Evolutionary conservation across 2,113 vertebrate species (phyloP).

Genomic region (Pelmatolapia mariae): DNA sequence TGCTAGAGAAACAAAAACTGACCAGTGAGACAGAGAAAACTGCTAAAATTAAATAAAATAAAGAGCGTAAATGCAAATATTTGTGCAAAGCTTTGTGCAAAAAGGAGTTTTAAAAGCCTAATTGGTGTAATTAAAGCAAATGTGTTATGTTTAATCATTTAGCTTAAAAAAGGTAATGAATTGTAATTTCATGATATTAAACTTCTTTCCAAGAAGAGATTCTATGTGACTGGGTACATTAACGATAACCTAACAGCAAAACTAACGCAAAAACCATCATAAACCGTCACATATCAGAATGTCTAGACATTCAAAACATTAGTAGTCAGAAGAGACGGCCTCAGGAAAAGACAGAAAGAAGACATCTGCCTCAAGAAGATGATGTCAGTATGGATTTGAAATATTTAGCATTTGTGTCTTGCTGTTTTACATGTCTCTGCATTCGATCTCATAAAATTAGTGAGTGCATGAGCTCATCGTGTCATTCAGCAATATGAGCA

Average conservation of each 20-base stretch:
- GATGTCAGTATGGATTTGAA: neutral
- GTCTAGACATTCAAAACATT: neutral
- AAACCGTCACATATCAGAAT: fast-evolving
- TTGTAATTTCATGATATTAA: neutral
- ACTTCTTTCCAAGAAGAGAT: neutral
- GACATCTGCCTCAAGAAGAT: neutral
- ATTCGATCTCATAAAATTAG: neutral
- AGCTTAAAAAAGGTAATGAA: neutral
- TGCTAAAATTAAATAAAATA: fast-evolving
- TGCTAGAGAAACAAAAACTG: neutral
- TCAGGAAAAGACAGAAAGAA: neutral
- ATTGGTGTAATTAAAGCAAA: neutral
- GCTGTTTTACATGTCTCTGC: fast-evolving
- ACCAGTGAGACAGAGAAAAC: neutral
- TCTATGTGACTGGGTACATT: fast-evolving
- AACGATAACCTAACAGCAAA: neutral
- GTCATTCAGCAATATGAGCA: neutral
- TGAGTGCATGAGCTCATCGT: neutral
- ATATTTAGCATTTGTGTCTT: neutral
- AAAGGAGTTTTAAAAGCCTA: neutral
- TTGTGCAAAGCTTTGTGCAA: neutral
- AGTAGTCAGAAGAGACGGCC: neutral
- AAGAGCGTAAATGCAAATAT: neutral
- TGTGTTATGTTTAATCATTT: neutral
- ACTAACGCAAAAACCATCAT: neutral